Conservation (phyloP, 2,113 vertebrate genomes). For the Origma solitaria region DNA sequence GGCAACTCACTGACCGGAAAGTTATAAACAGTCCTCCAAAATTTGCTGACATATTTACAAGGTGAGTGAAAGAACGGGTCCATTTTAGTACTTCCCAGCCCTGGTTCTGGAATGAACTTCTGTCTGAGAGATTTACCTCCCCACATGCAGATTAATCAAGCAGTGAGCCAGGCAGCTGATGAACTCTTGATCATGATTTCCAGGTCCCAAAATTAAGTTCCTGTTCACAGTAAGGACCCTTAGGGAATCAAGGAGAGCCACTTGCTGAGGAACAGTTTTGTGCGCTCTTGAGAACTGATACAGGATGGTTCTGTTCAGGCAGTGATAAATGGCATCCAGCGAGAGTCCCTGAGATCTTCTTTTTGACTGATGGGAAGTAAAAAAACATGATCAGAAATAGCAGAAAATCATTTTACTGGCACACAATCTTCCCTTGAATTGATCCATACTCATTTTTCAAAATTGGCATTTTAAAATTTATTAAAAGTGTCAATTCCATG, state of each 20-base stretch:
- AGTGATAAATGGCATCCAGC: constrained; percentile 93
- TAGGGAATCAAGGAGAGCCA: constrained; percentile 90
- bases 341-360: constrained; percentile 93
- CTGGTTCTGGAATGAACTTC: not conserved
- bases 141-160: constrained; percentile 90
- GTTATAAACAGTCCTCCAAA: not conserved
- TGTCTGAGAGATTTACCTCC: constrained; percentile 77
- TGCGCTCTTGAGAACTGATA: constrained; percentile 96
- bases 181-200: constrained; percentile 98
- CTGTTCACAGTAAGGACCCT: constrained; percentile 94
- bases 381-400: not conserved
- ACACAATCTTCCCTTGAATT: not conserved
- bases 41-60: not conserved
- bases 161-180: constrained; percentile 95
- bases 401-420: not conserved
- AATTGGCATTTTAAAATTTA: not conserved
- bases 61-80: not conserved
- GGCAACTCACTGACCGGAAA: not conserved
- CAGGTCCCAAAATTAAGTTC: constrained; percentile 92
- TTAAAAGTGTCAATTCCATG: not conserved
- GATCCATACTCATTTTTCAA: not conserved
- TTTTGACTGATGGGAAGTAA: constrained; percentile 81
- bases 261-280: constrained; percentile 97
- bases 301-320: constrained; percentile 96
- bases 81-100: not conserved